phyloP scores from a whole-genome alignment of 2,888 invertebrate species.

The Sepioteuthis lessoniana region DNA sequence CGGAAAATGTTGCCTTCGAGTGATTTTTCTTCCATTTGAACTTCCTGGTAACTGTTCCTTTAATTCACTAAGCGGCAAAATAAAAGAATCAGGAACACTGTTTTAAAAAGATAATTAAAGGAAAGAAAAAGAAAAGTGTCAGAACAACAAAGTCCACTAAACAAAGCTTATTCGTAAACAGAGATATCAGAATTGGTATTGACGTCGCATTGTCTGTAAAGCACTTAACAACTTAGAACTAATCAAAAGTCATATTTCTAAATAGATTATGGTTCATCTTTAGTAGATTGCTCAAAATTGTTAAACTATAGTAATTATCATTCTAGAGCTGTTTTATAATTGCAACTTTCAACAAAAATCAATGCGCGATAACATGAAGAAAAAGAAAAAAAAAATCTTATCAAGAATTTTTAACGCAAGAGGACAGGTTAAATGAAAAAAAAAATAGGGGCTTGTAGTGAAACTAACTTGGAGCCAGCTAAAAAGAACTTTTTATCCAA shows the following conservation, averaged over 20 bases:
- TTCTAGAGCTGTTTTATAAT: neutral
- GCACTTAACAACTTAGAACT: neutral
- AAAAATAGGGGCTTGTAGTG: too few species aligned
- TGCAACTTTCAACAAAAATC: too few species aligned
- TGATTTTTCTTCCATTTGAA: neutral
- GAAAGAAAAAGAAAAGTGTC: neutral
- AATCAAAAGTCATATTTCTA: neutral
- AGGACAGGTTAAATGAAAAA: too few species aligned
- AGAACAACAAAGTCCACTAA: neutral
- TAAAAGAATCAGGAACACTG: neutral
- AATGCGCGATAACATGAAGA: too few species aligned
- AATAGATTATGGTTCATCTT: neutral
- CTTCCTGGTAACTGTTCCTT: neutral
- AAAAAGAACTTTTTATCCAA: too few species aligned
- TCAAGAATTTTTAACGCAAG: too few species aligned
- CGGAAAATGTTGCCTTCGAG: neutral
- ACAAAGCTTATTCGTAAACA: neutral
- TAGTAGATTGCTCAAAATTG: neutral
- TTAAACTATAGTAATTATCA: neutral
- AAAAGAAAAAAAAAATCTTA: too few species aligned
- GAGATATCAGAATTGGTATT: neutral
- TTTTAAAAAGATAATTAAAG: too few species aligned
- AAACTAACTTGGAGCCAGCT: too few species aligned
- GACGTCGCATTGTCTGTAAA: neutral
- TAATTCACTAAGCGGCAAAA: conserved; percentile 6